Conservation (phyloP, 2,888 invertebrate species). For the Ctena decussata region DNA sequence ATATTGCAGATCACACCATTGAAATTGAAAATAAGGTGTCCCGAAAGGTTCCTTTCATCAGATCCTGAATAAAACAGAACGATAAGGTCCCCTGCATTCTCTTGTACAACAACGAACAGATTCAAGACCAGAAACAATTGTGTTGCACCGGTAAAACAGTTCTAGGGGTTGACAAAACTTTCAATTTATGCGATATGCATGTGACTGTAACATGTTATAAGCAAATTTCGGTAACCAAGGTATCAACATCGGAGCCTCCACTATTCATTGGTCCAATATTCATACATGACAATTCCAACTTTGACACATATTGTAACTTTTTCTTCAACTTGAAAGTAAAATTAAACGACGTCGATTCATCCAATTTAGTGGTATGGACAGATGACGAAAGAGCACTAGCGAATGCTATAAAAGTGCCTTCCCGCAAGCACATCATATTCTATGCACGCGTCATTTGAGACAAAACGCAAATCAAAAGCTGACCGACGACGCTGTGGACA, state of each 20-base stretch:
- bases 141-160: conserved; percentile 49
- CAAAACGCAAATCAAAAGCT: neutral
- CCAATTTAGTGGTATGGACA: conserved; percentile 19
- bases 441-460: conserved; percentile 26
- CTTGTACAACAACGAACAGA: conserved; percentile 7
- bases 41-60: neutral
- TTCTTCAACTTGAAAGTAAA: conserved; percentile 44
- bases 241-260: conserved; percentile 29
- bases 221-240: conserved; percentile 23
- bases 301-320: conserved; percentile 44
- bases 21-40: neutral
- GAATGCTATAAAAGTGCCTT: conserved; percentile 9
- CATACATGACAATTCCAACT: conserved; percentile 56
- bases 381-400: conserved; percentile 35
- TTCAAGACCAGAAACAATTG: conserved; percentile 20
- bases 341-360: neutral
- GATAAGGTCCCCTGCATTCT: conserved; percentile 23
- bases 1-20: neutral
- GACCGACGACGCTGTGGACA: conserved; percentile 29
- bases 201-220: conserved; percentile 55
- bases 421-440: conserved; percentile 18
- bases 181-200: conserved; percentile 52
- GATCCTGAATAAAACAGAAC: neutral
- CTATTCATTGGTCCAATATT: conserved; percentile 59
- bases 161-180: conserved; percentile 49